phyloP scores from a whole-genome alignment of 2,888 invertebrate genomes.

The Trichopria drosophilae region DNA sequence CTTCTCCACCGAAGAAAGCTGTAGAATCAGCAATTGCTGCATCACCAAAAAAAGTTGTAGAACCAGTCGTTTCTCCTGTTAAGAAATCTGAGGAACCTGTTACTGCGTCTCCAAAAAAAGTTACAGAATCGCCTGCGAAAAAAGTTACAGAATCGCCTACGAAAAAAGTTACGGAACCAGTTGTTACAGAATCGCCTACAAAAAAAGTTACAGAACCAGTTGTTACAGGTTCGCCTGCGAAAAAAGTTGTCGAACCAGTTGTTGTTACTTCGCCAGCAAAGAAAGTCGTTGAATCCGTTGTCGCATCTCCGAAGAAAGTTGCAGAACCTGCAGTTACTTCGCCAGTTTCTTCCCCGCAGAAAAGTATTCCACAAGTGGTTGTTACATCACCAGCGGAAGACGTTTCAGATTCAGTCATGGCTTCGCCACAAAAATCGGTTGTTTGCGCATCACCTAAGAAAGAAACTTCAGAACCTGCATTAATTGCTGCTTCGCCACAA shows the following conservation, averaged over 20 bases:
- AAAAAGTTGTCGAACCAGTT: background rate
- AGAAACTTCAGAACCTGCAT: no score
- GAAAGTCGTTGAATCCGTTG: background rate
- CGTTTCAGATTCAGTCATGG: background rate
- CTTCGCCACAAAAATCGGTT: slow-evolving; percentile 5
- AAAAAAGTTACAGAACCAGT: background rate
- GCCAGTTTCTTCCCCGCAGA: no score
- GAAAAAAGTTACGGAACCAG: slow-evolving; percentile 7
- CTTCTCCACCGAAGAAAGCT: background rate
- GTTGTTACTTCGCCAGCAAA: background rate
- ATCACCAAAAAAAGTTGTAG: background rate
- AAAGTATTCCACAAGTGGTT: background rate
- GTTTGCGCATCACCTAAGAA: slow-evolving; percentile 1
- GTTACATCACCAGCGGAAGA: background rate
- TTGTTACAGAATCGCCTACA: background rate
- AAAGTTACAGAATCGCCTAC: slow-evolving; percentile 6
- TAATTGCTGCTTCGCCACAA: no score
- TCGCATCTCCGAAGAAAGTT: background rate
- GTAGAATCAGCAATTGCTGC: background rate
- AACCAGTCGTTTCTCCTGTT: background rate
- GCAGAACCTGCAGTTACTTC: no score
- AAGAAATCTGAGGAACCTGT: background rate
- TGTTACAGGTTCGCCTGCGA: background rate
- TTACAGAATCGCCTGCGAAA: slow-evolving; percentile 7
- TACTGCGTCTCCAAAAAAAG: background rate